Evolutionary conservation across 2,888 invertebrate species (phyloP), one percentile per base, ranked within the genome.

Genomic region (Tridacna crocea): DNA sequence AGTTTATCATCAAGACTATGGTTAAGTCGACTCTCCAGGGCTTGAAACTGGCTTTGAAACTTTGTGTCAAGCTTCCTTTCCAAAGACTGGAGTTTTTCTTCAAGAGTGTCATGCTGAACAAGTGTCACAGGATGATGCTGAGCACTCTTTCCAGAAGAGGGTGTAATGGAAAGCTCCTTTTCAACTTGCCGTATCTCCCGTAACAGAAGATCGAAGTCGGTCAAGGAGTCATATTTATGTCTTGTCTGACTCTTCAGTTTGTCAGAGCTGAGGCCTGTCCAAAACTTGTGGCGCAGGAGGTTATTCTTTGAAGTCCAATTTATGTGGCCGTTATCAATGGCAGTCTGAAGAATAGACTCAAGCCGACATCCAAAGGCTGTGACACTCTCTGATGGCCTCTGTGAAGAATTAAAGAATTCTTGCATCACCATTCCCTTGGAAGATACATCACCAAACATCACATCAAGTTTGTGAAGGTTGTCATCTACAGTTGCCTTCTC

Each of bases 401-500:
- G 63, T n/a, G 19, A 22, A 12, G 63, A 61, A 22, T 61, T 61
- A 22, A 61, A 61, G 24, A 61, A 61, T n/a, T 61, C 63, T 22
- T 61, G 63, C 63, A 61, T 61, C 11, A 61, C 63, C 63, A 61
- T 61, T 17, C 63, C 63, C 63, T 61, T 61, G 22, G 63, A 61
- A n/a, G n/a, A n/a, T n/a, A n/a, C n/a, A n/a, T n/a, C n/a, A n/a
- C n/a, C n/a, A n/a, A n/a, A n/a, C n/a, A n/a, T n/a, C n/a, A n/a
- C n/a, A n/a, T n/a, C n/a, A n/a, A n/a, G n/a, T n/a, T n/a, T n/a
- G n/a, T n/a, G 12, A 22, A 61, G 11, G n/a, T 17, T 61, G 11
- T 61, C 63, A 12, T n/a, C 24, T n/a, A n/a, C 22, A 61, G 13
- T 61, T 17, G 63, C 63, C 22, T n/a, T 61, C 24, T 82, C 82